Base-by-base conservation (phyloP, 2,888 invertebrate species). In the Andrena chrysosceles region DNA sequence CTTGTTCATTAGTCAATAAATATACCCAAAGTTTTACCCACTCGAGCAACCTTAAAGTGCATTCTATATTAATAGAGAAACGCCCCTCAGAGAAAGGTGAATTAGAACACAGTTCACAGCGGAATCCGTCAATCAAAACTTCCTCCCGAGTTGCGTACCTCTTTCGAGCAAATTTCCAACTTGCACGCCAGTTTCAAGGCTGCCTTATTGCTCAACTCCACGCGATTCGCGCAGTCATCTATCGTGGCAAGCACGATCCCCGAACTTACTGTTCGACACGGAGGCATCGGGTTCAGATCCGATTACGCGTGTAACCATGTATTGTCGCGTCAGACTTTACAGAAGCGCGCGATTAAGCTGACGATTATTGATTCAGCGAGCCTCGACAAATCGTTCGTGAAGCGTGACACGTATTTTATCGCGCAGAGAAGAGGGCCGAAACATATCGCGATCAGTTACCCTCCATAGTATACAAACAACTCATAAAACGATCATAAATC, bases 111-210 rank as follows among this genome's bases (percentile, higher is more conserved):
- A 8, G 59, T 69, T 69, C 59, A 42, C 59, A 42, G n/a, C 33
- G 42, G 59, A 69, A 59, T 59, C 42, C 42, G 59, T 69, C 69
- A 42, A 56, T 69, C 56, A n/a, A 42, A 69, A 59, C 69, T 42
- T 59, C n/a, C 42, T 2, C 33, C 20, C 8, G 35, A 69, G 56
- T 59, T 69, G 3, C 23, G 42, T 1, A 20, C 1, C 35, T 23
- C 29, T 63, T 72, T 42, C 23, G 7, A 29, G 31, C 52, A 10
- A 63, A 76, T 42, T 54, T 54, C 35, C 26, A 26, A 29, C 20
- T 31, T 29, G 4, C 16, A 20, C 33, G 33, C 13, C 20, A 48
- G 6, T 54, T 54, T 60, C 33, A 48, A 13, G 10, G 20, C 23
- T 33, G 49, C 20, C 60, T 68, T 49, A 29, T 4, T 20, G 10